These are phyloP conservation scores for Miichthys miiuy DNA, from an alignment of 2,797 vertebrate species.

Conservation along the genomic window DNA sequence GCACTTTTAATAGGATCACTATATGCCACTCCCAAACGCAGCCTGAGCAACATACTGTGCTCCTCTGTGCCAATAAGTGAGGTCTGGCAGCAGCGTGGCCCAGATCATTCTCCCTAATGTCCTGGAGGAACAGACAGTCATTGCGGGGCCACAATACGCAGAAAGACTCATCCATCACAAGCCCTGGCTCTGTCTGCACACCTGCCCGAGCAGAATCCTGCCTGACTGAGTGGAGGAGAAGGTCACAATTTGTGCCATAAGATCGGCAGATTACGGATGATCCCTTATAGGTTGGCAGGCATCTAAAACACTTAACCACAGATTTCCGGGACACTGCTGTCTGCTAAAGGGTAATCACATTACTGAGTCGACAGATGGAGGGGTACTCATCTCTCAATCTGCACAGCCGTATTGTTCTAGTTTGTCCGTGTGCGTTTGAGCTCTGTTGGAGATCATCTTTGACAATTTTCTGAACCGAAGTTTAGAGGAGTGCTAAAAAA, in stretches of 20 bases:
- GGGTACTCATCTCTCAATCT: conserved; percentile 65
- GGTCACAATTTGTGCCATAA: conserved; percentile 66
- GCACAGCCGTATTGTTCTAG: conserved; percentile 45
- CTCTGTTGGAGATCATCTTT: conserved; percentile 34
- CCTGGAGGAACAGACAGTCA: conserved; percentile 65
- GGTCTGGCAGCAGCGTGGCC: conserved; percentile 65
- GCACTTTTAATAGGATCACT: conserved; percentile 68
- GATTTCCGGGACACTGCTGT: conserved; percentile 64
- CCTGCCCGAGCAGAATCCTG: conserved; percentile 52
- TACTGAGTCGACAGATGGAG: conserved; percentile 74
- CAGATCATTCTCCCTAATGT: conserved; percentile 75
- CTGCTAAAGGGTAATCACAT: conserved; percentile 79
- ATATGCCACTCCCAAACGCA: conserved; percentile 58
- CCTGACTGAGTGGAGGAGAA: conserved; percentile 49
- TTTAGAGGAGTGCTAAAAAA: conserved; percentile 29
- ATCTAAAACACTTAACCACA: conserved; percentile 73
- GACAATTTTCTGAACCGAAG: conserved; percentile 44
- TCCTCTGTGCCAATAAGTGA: conserved; percentile 63
- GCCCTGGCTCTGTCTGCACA: conserved; percentile 55
- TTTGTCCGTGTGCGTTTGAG: conserved; percentile 36
- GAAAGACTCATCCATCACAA: conserved; percentile 76
- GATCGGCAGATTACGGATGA: conserved; percentile 69
- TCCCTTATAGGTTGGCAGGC: conserved; percentile 67
- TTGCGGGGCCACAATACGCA: conserved; percentile 55
- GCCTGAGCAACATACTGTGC: conserved; percentile 41